Evolutionary conservation across 2,113 vertebrate species (phyloP).

Genomic region (Coracopsis vasa): DNA sequence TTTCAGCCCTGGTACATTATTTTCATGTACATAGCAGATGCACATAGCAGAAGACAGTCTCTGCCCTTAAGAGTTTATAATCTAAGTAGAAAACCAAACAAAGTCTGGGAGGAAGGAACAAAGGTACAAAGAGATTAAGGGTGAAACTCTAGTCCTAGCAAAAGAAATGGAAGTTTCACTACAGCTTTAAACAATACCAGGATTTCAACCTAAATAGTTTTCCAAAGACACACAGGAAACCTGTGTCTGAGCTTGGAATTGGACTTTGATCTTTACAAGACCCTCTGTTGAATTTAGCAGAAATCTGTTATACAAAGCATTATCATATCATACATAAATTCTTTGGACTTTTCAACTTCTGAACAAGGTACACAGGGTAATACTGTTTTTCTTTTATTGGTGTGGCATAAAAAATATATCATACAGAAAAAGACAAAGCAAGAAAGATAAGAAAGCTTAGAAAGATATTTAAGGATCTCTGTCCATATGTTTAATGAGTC

Average conservation of each 20-base stretch:
- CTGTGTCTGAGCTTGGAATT: neutral
- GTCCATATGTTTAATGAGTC: neutral
- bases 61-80: neutral
- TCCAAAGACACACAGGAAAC: neutral
- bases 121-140: neutral
- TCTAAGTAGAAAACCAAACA: neutral
- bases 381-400: neutral
- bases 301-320: neutral
- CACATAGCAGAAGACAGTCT: neutral
- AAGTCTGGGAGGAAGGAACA: neutral
- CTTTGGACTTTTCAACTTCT: neutral
- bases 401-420: neutral
- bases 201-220: neutral
- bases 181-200: neutral
- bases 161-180: neutral
- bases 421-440: neutral
- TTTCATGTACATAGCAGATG: neutral
- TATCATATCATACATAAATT: neutral
- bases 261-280: neutral
- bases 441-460: too few species aligned
- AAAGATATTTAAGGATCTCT: neutral
- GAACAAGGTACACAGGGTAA: neutral
- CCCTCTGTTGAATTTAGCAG: neutral
- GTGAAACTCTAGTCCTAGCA: neutral
- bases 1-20: neutral